These are phyloP conservation scores for Philaethria dido DNA, from an alignment of 2,888 invertebrate genomes.

Conservation along the genomic window DNA sequence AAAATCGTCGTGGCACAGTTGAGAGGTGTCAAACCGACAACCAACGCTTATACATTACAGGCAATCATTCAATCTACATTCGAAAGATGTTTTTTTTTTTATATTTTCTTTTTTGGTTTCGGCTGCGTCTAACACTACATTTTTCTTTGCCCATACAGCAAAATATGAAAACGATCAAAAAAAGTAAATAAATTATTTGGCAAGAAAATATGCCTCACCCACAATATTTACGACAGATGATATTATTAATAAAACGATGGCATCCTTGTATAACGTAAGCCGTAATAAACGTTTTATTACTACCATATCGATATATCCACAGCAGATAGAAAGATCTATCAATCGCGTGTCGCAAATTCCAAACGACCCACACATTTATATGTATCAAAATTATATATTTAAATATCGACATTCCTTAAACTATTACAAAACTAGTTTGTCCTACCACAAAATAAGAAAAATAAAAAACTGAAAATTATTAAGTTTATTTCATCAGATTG, in stretches of 20 bases:
- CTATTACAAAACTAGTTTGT: not conserved
- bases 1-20: too few relatives aligned
- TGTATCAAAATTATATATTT: not conserved
- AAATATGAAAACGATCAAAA: not conserved
- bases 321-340: not conserved
- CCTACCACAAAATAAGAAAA: too few relatives aligned
- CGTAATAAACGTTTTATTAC: conserved; percentile 14
- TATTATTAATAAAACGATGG: conserved; percentile 10
- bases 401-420: not conserved
- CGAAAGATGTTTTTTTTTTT: not conserved
- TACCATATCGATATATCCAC: conserved; percentile 5
- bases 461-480: not conserved
- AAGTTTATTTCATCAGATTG: not conserved
- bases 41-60: too few relatives aligned
- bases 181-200: not conserved
- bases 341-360: conserved; percentile 1
- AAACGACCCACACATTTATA: not conserved
- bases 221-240: not conserved
- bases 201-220: not conserved
- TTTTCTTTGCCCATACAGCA: not conserved
- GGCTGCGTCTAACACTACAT: not conserved
- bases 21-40: too few relatives aligned
- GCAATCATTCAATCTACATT: not conserved
- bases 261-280: not conserved
- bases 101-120: too few relatives aligned